Evolutionary conservation across 1,140 invertebrate genomes (phyloP), one percentile per base, ranked within the genome.

Genomic region (Globodera rostochiensis): DNA sequence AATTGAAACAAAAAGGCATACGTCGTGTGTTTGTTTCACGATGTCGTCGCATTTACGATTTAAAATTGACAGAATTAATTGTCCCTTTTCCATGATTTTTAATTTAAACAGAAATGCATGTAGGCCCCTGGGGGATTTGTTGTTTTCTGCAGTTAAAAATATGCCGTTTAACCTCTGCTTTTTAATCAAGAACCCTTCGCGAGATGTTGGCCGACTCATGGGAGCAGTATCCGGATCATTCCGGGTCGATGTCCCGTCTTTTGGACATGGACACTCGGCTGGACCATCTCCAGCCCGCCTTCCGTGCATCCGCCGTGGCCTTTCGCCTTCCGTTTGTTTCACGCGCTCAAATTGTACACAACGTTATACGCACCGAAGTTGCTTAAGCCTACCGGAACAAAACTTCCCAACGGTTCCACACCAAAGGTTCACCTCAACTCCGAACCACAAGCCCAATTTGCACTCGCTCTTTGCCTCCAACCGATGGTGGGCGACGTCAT

Each of bases 401-500:
- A 25, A 84, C 5, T 19, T 25, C 13, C 74, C 13, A 13, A 74
- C 11, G 9, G 76, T 25, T 67, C 67, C 53, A 36, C 6, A 83
- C n/a, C 70, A 81, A 46, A 86, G 45, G 50, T 85, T 25, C 84
- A 86, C 53, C 64, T 77, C 21, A 86, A 86, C 76, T 66, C 74
- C 11, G 75, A 86, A 64, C 19, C 15, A 13, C 25, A 84, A n/a
- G 76, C 78, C 6, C 84, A 85, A 71, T 86, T 86, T 46, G 84
- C 86, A 46, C 70, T 87, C 13, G 80, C 86, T 8, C 67, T 86
- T 50, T 69, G 87, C 67, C 69, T 86, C 13, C 80, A 86, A 46
- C 85, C 85, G 9, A 85, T 87, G 74, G 47, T 86, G 1, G 64
- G 64, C 21, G 87, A 87, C 73, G 75, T 80, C 21, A 75, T 87